Base-by-base conservation (phyloP, 2,113 vertebrate species). In the Centropristis striata region DNA sequence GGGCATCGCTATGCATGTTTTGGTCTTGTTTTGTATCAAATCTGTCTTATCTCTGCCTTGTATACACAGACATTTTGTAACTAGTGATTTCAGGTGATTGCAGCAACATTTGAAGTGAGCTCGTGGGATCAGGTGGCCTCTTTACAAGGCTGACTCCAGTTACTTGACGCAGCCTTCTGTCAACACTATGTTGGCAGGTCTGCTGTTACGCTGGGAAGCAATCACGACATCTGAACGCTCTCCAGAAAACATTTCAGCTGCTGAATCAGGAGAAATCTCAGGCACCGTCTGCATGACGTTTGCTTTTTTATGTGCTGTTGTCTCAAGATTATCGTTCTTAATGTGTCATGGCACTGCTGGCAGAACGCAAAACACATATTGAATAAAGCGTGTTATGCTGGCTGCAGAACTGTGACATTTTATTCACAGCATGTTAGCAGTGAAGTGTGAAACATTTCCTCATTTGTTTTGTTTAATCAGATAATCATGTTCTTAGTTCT, bases 131-230 rank as follows among this genome's bases (percentile, higher is more conserved):
- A 61, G 44, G 44, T 61, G 70, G 16, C 58, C 5, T n/a, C 70
- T 59, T 25, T 13, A 20, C 18, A 64, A 42, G 67, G 27, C 21
- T 44, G 80, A 54, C 60, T 66, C 28, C 4, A 21, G 51, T 84
- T 73, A 53, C 66, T 75, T 50, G 9, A 49, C 28, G 2, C 44
- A 67, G 55, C 55, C 69, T 69, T 78, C 67, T 81, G 80, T 85
- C 70, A 78, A 60, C 59, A 27, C 70, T 50, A 41, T 51, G 58
- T 20, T 83, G 71, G 78, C 81, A 86, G 66, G 51, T 72, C 53
- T 42, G 46, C 69, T 57, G 58, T 53, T 50, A 28, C 44, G 18
- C 9, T 79, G n/a, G 51, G 71, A 73, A 75, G 73, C 20, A 72
- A 78, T 71, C 75, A 66, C 13, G 53, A 65, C 82, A 55, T 86